Evolutionary conservation across 2,797 vertebrate species (phyloP).

Genomic region (Anabas testudineus): DNA sequence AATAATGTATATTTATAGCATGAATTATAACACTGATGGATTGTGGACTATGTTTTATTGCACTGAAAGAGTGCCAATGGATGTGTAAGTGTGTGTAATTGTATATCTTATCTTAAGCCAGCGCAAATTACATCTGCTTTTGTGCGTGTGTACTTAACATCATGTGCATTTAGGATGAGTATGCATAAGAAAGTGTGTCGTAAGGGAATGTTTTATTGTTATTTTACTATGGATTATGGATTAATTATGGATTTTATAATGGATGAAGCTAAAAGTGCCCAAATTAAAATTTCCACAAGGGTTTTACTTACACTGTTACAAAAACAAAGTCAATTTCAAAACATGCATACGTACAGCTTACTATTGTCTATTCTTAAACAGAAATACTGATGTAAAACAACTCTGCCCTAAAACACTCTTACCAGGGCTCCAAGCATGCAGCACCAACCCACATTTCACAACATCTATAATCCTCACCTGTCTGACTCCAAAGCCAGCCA

Average conservation of each 20-base stretch:
- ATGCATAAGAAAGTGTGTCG: no score
- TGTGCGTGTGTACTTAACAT: no score
- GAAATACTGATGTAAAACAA: background rate
- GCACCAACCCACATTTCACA: background rate
- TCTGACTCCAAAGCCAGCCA: background rate
- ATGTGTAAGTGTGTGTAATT: no score
- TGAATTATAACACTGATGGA: no score
- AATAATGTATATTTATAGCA: no score
- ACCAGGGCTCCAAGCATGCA: background rate
- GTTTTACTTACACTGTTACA: background rate
- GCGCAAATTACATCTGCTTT: no score
- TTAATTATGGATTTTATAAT: no score
- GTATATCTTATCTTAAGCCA: no score
- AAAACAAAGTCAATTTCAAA: background rate
- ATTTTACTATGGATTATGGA: background rate
- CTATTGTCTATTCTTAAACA: background rate
- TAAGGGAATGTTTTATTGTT: background rate
- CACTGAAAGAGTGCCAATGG: no score
- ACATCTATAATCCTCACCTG: slow-evolving; percentile 5
- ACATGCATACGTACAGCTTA: no score
- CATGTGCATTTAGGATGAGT: no score
- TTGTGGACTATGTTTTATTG: no score
- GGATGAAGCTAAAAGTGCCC: background rate
- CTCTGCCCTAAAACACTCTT: background rate
- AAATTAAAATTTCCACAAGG: background rate